Evolutionary conservation across 1,140 invertebrate genomes (phyloP), one percentile per base, ranked within the genome.

Genomic region (Drosophila obscura): DNA sequence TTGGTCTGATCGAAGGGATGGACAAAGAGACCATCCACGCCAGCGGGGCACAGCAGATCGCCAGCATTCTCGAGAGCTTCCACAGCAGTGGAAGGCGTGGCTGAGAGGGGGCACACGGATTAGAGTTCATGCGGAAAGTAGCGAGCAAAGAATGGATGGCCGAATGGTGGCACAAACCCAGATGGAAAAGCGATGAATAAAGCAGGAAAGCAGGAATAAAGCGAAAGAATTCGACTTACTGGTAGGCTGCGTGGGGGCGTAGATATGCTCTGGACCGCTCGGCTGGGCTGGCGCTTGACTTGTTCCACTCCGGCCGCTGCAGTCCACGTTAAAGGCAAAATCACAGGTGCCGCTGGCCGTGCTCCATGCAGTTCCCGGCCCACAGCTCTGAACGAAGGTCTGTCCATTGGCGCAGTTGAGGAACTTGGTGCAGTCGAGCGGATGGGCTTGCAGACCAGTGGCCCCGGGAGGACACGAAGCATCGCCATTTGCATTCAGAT

Each of bases 341-440:
- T 95, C 95, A 77, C 95, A 96, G 15, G 92, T 90, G 5, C 90
- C 88, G 1, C 92, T 88, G 3, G 76, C 51, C 0, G 94, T 93
- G 91, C 95, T 95, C 72, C 95, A 96, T 0, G 94, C 92, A 2
- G 95, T 95, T 11, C 94, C 95, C 1, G 94, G 93, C n/a, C 93
- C 94, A 91, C 95, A 96, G 2, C 92, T 88, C 90, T 94, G 94
- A 4, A 94, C 87, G 58, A 92, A 93, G 0, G 94, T 93, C 48
- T 84, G 80, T 2, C 95, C 95, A 74, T 94, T 93, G 2, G 92
- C 91, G 83, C 95, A 96, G 62, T 94, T 94, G 3, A 96, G 71
- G 74, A 94, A 96, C 71, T 95, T 94, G 7, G 90, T 91, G 71
- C 95, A 96, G 45, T 94, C 93, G 0, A 90, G 88, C 0, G 94